Base-by-base conservation (phyloP, 1,140 invertebrate species). In the Branchinecta lynchi region DNA sequence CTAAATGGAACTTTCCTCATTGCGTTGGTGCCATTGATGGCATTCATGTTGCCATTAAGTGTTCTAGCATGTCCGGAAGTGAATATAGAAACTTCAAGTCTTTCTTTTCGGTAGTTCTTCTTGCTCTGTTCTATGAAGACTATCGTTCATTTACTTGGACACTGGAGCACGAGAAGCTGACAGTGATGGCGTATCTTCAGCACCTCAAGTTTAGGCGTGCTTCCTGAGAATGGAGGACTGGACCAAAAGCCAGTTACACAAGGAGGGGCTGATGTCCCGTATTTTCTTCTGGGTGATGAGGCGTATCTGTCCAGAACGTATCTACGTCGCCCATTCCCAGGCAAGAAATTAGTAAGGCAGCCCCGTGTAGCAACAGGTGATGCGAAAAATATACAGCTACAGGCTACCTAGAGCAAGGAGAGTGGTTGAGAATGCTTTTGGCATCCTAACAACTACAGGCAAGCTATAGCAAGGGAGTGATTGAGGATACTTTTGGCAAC, bases 71-170 rank as follows among this genome's bases (percentile, higher is more conserved):
- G 44, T 76, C 75, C 71, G 81, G 82, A 69, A 72, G 74, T 9
- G 73, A 76, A 12, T 84, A 76, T 77, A 81, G 75, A 65, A 84
- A 83, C 73, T 83, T 83, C 71, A 84, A 83, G 70, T 72, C 75
- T 32, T 77, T 72, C 67, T 80, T 79, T 74, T 80, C 78, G 67
- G 78, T 82, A 66, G 80, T 84, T 46, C 73, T 84, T n/a, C 72
- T 81, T 60, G 82, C 78, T 3, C 60, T 82, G 8, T 79, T 79
- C 21, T 79, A 83, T 75, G 77, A 77, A 7, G 74, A 81, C 69
- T 81, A 77, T 72, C 75, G 76, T 81, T 82, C 75, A 73, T 77
- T 65, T 73, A 71, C 66, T 73, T 82, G 45, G 77, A 82, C 72
- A 75, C 82, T 9, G 79, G 80, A 60, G 74, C 76, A 7, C 76